These are phyloP conservation scores for Sminthopsis crassicaudata DNA, from an alignment of 2,113 vertebrate species.

Conservation along the genomic window DNA sequence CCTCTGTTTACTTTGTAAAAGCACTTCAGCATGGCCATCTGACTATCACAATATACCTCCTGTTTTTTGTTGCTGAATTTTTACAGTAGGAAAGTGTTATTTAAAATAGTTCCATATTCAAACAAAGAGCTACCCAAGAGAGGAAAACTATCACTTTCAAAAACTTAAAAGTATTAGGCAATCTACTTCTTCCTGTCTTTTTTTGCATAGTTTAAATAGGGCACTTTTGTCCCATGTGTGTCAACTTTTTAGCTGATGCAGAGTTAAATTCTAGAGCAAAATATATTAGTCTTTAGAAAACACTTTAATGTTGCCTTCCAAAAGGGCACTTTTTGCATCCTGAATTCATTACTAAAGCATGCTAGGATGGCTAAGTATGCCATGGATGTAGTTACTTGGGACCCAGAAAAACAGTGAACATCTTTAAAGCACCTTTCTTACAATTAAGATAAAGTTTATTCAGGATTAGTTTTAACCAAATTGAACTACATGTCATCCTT, in stretches of 20 bases:
- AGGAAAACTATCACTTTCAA: not conserved
- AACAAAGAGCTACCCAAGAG: not conserved
- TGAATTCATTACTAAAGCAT: not conserved
- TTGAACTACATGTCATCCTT: not conserved
- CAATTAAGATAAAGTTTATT: not conserved
- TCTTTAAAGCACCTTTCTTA: not conserved
- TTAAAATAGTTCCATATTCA: not conserved
- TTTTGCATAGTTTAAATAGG: not conserved
- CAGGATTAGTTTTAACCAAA: not conserved
- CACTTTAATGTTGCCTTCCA: not conserved
- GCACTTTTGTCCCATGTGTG: constrained; percentile 1
- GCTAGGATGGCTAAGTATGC: not conserved
- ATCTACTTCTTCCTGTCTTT: constrained; percentile 20
- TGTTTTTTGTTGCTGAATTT: constrained; percentile 58
- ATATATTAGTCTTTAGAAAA: constrained; percentile 1
- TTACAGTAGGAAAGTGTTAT: not conserved
- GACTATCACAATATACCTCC: not conserved
- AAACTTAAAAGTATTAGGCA: not conserved
- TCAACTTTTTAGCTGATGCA: constrained; percentile 47
- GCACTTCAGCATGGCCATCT: constrained; percentile 27
- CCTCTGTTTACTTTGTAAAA: constrained; percentile 56
- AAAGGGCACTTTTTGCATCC: not conserved
- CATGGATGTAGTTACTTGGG: not conserved
- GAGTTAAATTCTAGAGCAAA: constrained; percentile 14
- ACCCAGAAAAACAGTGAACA: not conserved